These are phyloP conservation scores for Ctenopoma kingsleyae DNA, from an alignment of 2,797 vertebrate genomes.

Conservation along the genomic window DNA sequence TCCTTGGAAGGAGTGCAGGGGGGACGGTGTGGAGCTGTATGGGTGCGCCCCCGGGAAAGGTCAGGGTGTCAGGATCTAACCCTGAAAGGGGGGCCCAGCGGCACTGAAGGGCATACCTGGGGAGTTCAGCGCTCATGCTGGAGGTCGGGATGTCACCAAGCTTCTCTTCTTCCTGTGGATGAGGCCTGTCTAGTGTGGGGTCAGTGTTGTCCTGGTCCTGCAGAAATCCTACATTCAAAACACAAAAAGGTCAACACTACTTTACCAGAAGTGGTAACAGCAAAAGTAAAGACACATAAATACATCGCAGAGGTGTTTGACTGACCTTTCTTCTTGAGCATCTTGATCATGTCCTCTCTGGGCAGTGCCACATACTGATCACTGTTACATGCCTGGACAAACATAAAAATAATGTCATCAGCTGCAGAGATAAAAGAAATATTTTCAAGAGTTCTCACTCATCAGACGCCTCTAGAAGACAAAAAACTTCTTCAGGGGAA, in stretches of 20 bases:
- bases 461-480: background rate
- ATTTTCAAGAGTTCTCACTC: background rate
- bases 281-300: background rate
- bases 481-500: too few relatives aligned
- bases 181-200: slow-evolving; percentile 47
- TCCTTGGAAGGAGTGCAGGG: slow-evolving; percentile 76
- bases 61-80: slow-evolving; percentile 53
- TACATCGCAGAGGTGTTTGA: background rate
- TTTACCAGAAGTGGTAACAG: background rate
- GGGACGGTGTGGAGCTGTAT: slow-evolving; percentile 85
- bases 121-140: slow-evolving; percentile 54
- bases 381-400: slow-evolving; percentile 87
- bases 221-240: slow-evolving; percentile 71
- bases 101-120: slow-evolving; percentile 64
- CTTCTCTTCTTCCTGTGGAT: slow-evolving; percentile 52
- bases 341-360: slow-evolving; percentile 81
- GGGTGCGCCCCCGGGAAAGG: slow-evolving; percentile 67
- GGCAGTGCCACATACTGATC: slow-evolving; percentile 87
- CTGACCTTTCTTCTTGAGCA: slow-evolving; percentile 77
- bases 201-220: slow-evolving; percentile 67
- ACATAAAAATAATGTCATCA: slow-evolving; percentile 6
- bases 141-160: slow-evolving; percentile 50
- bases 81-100: slow-evolving; percentile 63
- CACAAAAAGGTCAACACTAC: background rate
- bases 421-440: background rate